Evolutionary conservation across 2,113 vertebrate species (phyloP).

Genomic region (Neomonachus schauinslandi): DNA sequence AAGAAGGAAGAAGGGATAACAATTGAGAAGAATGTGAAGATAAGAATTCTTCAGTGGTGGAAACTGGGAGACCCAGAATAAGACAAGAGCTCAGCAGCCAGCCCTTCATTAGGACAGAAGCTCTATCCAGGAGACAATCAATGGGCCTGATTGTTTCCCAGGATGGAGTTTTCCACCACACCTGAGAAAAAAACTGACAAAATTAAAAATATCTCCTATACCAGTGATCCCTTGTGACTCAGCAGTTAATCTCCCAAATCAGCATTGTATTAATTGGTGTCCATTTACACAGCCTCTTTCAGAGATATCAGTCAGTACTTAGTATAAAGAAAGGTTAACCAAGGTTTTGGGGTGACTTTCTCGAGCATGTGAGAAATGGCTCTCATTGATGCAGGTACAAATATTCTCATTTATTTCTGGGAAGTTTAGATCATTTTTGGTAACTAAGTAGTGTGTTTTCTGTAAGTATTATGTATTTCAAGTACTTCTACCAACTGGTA

Average conservation of each 20-base stretch:
- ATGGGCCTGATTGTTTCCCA: constrained; percentile 83
- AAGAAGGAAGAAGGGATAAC: constrained; percentile 75
- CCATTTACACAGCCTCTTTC: background rate
- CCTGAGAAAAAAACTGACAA: constrained; percentile 58
- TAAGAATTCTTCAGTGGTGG: constrained; percentile 92
- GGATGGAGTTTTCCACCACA: background rate
- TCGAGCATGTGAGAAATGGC: constrained; percentile 19
- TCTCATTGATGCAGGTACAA: background rate
- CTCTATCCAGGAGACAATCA: constrained; percentile 91
- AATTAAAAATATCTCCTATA: background rate
- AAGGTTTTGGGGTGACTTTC: constrained; percentile 61
- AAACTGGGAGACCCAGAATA: constrained; percentile 94
- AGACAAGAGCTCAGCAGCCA: constrained; percentile 88
- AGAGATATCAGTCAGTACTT: background rate
- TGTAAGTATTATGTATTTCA: background rate
- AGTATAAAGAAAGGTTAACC: constrained; percentile 23
- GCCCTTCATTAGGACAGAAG: constrained; percentile 93
- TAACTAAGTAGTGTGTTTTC: constrained; percentile 30
- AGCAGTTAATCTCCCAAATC: background rate
- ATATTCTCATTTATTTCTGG: constrained; percentile 3
- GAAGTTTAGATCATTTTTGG: background rate
- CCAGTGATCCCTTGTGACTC: background rate
- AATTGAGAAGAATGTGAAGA: constrained; percentile 92
- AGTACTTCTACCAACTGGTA: background rate
- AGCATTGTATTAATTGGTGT: background rate